Evolutionary conservation across 2,113 vertebrate species (phyloP), one percentile per base, ranked within the genome.

Genomic region (Amphiprion percula): DNA sequence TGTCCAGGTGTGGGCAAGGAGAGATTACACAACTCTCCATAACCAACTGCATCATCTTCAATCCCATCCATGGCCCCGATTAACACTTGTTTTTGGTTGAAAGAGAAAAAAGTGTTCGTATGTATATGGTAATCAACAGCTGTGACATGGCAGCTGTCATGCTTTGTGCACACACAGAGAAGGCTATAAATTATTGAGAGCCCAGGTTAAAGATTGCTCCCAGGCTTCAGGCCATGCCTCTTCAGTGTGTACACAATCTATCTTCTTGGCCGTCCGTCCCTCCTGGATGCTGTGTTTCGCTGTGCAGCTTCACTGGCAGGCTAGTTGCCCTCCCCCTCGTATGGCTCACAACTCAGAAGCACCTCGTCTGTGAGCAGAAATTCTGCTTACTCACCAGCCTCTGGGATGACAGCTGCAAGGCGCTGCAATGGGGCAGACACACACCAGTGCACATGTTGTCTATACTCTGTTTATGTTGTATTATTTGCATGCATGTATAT

Each of bases 331-430:
- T 79, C 84, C 77, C 76, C 75, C 62, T 72, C 3, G 0, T 65
- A 80, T 49, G 66, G 71, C 73, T 81, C 67, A 61, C 54, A 59
- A 77, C 73, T 86, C 69, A 78, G 85, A 82, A 82, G 74, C 59
- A 82, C 46, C 75, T 83, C 50, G 50, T 80, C 70, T 80, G 78
- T 28, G 46, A 79, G 84, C 49, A 91, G 82, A 83, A 72, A 83
- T 92, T 90, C 47, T 94, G 93, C 90, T 92, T 91, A 92, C 91
- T 94, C 93, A 94, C 89, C 88, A 90, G 50, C 67, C 88, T 88
- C 81, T 84, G 55, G 80, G 84, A 73, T 90, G 87, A 91, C 85
- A 90, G 86, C 74, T 90, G 83, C 75, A 82, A 87, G 78, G 69
- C 64, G 60, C 82, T 91, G 88, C 85, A 88, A 72, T 68, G 41